A percentile compares a stretch with the other conserved stretches of the same genome.
These are phyloP conservation scores for Hippopotamyrus pictus DNA, from an alignment of 2,797 vertebrate species.

Conservation along the genomic window DNA sequence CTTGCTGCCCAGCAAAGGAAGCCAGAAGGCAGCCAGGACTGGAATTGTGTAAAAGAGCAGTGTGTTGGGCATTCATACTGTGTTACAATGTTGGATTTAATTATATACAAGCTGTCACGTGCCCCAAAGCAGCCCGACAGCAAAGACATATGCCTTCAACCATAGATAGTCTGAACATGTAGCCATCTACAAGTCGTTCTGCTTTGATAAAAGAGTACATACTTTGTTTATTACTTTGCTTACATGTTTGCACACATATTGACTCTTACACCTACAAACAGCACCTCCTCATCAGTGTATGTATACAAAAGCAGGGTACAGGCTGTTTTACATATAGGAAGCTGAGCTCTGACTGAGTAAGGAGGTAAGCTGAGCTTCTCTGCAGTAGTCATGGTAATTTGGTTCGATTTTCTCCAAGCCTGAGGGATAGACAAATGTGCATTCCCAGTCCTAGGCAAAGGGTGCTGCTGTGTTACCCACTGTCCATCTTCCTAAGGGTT, in stretches of 20 bases:
- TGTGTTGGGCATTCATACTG: background rate
- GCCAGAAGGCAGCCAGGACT: too few relatives aligned
- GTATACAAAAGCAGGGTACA: background rate
- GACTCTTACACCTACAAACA: background rate
- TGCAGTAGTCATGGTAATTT: background rate
- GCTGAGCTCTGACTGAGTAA: background rate
- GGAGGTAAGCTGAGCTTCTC: background rate
- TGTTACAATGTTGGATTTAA: slow-evolving; percentile 11
- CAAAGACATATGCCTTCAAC: background rate
- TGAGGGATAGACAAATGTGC: background rate
- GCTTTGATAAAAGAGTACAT: background rate
- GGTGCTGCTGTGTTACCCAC: background rate
- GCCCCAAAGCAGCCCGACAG: background rate
- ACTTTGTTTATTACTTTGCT: background rate
- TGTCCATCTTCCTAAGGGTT: background rate
- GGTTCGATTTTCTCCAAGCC: background rate
- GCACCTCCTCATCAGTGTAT: background rate
- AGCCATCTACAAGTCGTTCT: background rate
- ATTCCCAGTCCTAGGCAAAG: background rate
- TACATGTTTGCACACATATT: background rate
- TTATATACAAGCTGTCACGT: background rate
- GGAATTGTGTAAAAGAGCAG: too few relatives aligned
- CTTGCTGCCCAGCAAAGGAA: too few relatives aligned
- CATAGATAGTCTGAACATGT: background rate
- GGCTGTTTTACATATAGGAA: background rate